Conservation (phyloP, 2,797 vertebrate genomes). For the Gambelia wislizenii region DNA sequence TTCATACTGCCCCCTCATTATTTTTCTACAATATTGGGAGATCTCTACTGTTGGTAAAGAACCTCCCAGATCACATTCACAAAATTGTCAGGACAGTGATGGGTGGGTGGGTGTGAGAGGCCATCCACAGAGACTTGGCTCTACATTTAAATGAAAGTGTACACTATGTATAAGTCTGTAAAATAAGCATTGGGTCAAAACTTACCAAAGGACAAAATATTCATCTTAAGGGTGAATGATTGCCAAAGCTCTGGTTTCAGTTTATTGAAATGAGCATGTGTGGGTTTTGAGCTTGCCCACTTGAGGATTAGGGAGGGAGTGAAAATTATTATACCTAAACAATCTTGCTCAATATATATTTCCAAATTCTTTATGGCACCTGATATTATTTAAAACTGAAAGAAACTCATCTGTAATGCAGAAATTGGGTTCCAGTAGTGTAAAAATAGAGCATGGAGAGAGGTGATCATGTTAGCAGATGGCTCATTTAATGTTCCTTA, state of each 20-base stretch:
- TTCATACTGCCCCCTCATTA: no score
- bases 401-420: constrained; percentile 1
- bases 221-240: neutral
- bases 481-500: constrained; percentile 15
- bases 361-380: constrained; percentile 26
- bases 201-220: neutral
- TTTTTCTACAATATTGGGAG: neutral
- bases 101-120: no score
- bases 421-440: constrained; percentile 21
- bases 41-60: neutral
- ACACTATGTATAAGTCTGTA: neutral
- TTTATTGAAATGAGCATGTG: constrained; percentile 29
- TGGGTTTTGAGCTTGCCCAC: constrained; percentile 21
- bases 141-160: neutral
- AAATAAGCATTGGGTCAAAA: neutral
- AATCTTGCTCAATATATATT: constrained; percentile 18
- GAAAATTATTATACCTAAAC: constrained; percentile 29
- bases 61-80: neutral
- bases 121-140: neutral
- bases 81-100: neutral
- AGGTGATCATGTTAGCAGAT: neutral
- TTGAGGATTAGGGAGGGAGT: constrained; percentile 11
- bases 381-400: constrained; percentile 31
- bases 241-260: constrained; percentile 31
- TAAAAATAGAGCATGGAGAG: constrained; percentile 48